phyloP scores from a whole-genome alignment of 2,888 invertebrate species.

The Lordiphosa andalusiaca region DNA sequence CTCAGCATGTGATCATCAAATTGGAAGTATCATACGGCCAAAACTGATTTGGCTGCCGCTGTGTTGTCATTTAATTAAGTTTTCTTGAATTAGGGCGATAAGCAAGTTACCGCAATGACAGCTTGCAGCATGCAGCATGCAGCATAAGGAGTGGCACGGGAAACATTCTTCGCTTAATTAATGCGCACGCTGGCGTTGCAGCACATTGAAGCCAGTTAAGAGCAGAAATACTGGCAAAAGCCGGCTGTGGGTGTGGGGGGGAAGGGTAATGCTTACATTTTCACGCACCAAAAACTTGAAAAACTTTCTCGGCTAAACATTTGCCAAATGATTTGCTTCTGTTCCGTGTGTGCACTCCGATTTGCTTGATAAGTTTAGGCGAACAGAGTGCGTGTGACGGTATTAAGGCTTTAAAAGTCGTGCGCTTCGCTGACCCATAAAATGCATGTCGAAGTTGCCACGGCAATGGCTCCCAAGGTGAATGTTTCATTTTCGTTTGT shows the following conservation, averaged over 20 bases:
- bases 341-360: conserved; percentile 1
- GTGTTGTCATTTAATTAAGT: conserved; percentile 76
- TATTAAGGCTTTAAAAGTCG: conserved; percentile 24
- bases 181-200: conserved; percentile 30
- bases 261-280: conserved; percentile 33
- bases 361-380: conserved; percentile 16
- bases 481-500: conserved; percentile 70
- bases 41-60: conserved; percentile 63
- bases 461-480: conserved; percentile 65
- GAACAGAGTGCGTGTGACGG: too few relatives aligned
- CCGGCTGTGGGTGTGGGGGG: not conserved
- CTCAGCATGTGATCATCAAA: conserved; percentile 20
- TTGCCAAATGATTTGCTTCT: conserved; percentile 47
- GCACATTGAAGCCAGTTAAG: not conserved
- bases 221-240: too few relatives aligned
- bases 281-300: conserved; percentile 26
- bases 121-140: conserved; percentile 40
- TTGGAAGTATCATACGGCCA: conserved; percentile 32
- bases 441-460: conserved; percentile 59
- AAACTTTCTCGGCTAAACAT: conserved; percentile 44
- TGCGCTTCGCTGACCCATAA: conserved; percentile 56
- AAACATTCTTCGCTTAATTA: conserved; percentile 54
- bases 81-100: conserved; percentile 75
- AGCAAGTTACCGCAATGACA: conserved; percentile 42
- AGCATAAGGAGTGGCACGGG: conserved; percentile 3